These are phyloP conservation scores for Crenichthys baileyi DNA, from an alignment of 2,797 vertebrate genomes.

Conservation along the genomic window DNA sequence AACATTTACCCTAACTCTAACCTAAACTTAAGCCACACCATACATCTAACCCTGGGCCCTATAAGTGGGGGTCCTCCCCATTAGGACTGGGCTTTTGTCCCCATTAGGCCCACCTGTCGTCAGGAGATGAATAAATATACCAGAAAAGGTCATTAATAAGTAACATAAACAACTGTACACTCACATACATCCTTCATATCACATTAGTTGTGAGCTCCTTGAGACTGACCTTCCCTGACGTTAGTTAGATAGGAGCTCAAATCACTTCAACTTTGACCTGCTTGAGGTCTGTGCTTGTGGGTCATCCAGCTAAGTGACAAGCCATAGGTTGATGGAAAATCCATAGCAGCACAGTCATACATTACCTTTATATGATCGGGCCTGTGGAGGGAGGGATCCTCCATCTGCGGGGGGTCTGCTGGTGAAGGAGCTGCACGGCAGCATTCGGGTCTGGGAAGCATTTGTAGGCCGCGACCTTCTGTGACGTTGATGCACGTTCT, in stretches of 20 bases:
- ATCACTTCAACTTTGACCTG: slow-evolving; percentile 69
- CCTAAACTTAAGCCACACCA: background rate
- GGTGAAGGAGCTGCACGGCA: slow-evolving; percentile 41
- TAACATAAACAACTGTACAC: slow-evolving; percentile 17
- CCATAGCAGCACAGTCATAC: slow-evolving; percentile 80
- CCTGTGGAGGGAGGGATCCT: slow-evolving; percentile 57
- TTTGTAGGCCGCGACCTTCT: slow-evolving; percentile 34
- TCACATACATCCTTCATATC: slow-evolving; percentile 3
- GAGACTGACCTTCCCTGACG: slow-evolving; percentile 58
- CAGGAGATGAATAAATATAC: slow-evolving; percentile 14
- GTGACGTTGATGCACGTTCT: slow-evolving; percentile 38
- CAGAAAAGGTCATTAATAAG: slow-evolving; percentile 59
- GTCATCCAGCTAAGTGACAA: slow-evolving; percentile 76
- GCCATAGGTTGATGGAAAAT: slow-evolving; percentile 84
- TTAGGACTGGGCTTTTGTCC: background rate
- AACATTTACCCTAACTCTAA: no score
- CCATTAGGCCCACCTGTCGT: background rate
- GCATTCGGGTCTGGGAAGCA: slow-evolving; percentile 31
- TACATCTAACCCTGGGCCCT: background rate
- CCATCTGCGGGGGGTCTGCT: slow-evolving; percentile 27
- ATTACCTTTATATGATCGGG: slow-evolving; percentile 83
- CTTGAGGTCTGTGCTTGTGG: slow-evolving; percentile 42
- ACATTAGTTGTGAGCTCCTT: slow-evolving; percentile 31
- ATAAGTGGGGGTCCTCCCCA: background rate
- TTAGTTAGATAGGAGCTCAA: slow-evolving; percentile 70